These are phyloP conservation scores for Drosophila lowei DNA, from an alignment of 1,140 invertebrate genomes.

Conservation along the genomic window DNA sequence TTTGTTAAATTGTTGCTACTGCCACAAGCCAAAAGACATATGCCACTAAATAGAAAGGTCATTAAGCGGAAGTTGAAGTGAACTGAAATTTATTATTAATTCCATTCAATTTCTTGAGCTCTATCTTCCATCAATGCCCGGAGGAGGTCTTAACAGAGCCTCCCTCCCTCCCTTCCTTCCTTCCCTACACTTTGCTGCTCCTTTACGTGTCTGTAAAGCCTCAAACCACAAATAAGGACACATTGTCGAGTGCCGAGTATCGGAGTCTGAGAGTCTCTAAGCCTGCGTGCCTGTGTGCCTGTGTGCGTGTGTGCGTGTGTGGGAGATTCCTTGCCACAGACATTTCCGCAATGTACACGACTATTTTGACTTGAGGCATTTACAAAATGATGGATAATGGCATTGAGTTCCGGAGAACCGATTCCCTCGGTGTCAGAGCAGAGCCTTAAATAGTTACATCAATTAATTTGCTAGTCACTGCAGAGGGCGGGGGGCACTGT, in stretches of 20 bases:
- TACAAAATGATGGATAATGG: constrained; percentile 76
- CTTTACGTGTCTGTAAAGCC: constrained; percentile 10
- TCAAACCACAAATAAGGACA: not conserved
- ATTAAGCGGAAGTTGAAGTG: too few relatives aligned
- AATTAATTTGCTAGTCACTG: constrained; percentile 75
- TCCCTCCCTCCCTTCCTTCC: not conserved
- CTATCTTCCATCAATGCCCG: too few relatives aligned
- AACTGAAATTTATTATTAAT: too few relatives aligned
- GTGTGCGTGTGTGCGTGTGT: constrained; percentile 17
- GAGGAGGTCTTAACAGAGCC: constrained; percentile 6
- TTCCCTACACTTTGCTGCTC: too few relatives aligned
- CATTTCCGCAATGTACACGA: constrained; percentile 64
- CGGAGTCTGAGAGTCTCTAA: not conserved
- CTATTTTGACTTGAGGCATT: constrained; percentile 72
- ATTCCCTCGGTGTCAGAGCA: constrained; percentile 9
- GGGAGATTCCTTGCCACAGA: constrained; percentile 29
- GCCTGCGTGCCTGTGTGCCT: not conserved
- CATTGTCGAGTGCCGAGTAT: constrained; percentile 28
- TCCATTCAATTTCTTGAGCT: too few relatives aligned
- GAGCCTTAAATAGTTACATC: constrained; percentile 69
- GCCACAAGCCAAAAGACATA: too few relatives aligned
- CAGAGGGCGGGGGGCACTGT: too few relatives aligned
- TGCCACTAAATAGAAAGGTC: too few relatives aligned
- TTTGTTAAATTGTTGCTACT: too few relatives aligned
- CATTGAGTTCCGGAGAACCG: constrained; percentile 64